phyloP scores from a whole-genome alignment of 2,888 invertebrate species.

The Therioaphis trifolii region DNA sequence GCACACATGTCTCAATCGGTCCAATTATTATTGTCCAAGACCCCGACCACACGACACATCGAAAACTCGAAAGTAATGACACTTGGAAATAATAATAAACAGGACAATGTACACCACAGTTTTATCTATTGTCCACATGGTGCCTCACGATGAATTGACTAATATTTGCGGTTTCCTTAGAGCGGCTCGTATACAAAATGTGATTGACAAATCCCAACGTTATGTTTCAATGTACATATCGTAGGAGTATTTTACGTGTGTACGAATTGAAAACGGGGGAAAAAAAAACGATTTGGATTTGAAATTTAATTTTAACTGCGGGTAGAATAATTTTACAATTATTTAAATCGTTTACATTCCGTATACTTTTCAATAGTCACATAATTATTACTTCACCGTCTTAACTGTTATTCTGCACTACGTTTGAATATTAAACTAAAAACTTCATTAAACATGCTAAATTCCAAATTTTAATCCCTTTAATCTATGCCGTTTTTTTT shows the following conservation, averaged over 20 bases:
- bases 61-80: conserved; percentile 26
- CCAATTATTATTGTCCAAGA: conserved; percentile 19
- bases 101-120: background rate
- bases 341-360: background rate
- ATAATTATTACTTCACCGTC: background rate
- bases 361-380: background rate
- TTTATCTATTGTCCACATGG: background rate
- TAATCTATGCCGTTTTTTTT: background rate
- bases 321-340: background rate
- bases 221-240: background rate
- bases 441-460: background rate
- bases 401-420: background rate
- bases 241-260: background rate
- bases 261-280: background rate
- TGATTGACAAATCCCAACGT: conserved; percentile 18
- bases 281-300: background rate
- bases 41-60: conserved; percentile 13
- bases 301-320: background rate
- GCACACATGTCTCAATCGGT: conserved; percentile 26
- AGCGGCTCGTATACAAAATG: background rate
- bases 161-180: conserved; percentile 5
- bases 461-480: background rate
- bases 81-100: background rate
- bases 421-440: background rate
- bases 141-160: conserved; percentile 17